Evolutionary conservation across 1,140 invertebrate genomes (phyloP).

Genomic region (Hermatobates lingyangjiaoensis): DNA sequence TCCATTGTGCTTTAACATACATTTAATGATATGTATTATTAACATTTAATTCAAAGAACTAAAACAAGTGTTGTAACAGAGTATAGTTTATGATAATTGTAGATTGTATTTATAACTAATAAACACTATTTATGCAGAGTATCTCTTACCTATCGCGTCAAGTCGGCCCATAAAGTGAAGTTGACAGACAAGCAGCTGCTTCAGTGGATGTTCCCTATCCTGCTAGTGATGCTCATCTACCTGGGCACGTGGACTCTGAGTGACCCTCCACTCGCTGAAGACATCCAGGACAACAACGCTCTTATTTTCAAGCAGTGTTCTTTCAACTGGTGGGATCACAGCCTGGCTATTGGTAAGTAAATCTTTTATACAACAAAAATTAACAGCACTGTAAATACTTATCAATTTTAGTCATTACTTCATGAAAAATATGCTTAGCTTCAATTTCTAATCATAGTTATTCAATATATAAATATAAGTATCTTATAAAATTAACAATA

Average conservation of each 20-base stretch:
- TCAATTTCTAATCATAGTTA: no score
- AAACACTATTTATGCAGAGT: slow-evolving; percentile 37
- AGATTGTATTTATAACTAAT: not conserved
- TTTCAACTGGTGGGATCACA: slow-evolving; percentile 87
- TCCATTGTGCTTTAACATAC: no score
- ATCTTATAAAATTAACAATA: no score
- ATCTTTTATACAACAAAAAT: not conserved
- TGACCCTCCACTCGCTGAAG: slow-evolving; percentile 53
- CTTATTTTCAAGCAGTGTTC: slow-evolving; percentile 75
- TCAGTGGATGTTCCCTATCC: slow-evolving; percentile 77
- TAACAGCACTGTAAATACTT: no score
- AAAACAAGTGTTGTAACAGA: no score
- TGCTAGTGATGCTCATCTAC: slow-evolving; percentile 73
- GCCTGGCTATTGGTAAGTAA: slow-evolving; percentile 53
- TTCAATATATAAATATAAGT: no score
- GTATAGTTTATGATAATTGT: no score
- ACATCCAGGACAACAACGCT: slow-evolving; percentile 48
- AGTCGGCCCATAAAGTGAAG: slow-evolving; percentile 80
- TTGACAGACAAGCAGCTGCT: slow-evolving; percentile 75
- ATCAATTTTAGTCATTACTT: no score
- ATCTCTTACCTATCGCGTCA: slow-evolving; percentile 81
- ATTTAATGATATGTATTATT: no score
- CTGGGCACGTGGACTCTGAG: slow-evolving; percentile 75
- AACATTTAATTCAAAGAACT: no score
- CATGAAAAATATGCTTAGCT: no score